phyloP scores from a whole-genome alignment of 2,888 invertebrate species.

The Prosapia bicincta region DNA sequence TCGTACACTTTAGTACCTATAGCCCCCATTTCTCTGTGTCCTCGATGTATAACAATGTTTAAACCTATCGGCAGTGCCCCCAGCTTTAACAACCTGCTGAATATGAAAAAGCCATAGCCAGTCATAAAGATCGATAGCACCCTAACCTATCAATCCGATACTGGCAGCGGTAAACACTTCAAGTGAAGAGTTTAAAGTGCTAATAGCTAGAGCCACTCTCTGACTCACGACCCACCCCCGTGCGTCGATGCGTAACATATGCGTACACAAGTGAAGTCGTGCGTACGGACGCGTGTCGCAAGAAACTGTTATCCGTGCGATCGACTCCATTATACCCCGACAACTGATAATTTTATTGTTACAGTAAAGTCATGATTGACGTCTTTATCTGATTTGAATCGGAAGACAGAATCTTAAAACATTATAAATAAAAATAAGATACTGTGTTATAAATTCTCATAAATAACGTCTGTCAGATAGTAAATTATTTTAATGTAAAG shows the following conservation, averaged over 20 bases:
- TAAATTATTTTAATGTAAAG: too few species aligned
- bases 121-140: too few species aligned
- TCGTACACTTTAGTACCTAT: too few species aligned
- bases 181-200: neutral
- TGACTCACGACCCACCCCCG: neutral
- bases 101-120: too few species aligned
- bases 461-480: too few species aligned
- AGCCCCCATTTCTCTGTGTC: too few species aligned
- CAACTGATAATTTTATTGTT: neutral
- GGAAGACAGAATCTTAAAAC: neutral
- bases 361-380: neutral
- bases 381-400: neutral
- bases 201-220: neutral
- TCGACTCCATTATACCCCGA: constrained; percentile 10
- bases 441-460: too few species aligned
- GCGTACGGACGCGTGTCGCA: constrained; percentile 11
- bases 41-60: too few species aligned
- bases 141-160: neutral
- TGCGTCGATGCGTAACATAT: neutral
- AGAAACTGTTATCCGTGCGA: constrained; percentile 13
- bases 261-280: neutral
- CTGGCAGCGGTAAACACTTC: neutral
- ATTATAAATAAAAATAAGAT: too few species aligned
- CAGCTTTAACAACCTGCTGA: too few species aligned
- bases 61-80: too few species aligned